These are phyloP conservation scores for Geopemphigus sp. DNA, from an alignment of 1,140 invertebrate genomes.

Conservation along the genomic window DNA sequence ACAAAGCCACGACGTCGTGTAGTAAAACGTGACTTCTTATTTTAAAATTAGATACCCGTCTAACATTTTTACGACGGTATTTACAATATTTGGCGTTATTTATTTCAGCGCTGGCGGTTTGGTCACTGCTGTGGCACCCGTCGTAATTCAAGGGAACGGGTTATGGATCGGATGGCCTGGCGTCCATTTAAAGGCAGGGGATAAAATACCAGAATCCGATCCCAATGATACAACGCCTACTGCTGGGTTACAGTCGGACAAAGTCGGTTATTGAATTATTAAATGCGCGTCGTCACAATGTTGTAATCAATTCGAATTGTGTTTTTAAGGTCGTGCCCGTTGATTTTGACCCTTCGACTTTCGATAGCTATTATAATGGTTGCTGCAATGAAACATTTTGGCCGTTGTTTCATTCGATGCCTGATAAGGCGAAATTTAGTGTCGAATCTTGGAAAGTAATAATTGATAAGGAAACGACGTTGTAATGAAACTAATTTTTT, in stretches of 20 bases:
- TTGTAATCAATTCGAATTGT: conserved; percentile 47
- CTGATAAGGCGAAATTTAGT: conserved; percentile 73
- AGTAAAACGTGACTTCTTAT: no score
- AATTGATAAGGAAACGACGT: not conserved
- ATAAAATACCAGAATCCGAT: conserved; percentile 81
- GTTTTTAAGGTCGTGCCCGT: conserved; percentile 71
- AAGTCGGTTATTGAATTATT: conserved; percentile 59
- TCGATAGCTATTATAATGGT: conserved; percentile 85
- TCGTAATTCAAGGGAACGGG: conserved; percentile 78
- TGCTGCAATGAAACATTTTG: conserved; percentile 89
- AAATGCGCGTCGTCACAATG: no score
- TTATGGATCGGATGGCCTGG: conserved; percentile 90
- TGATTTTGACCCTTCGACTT: conserved; percentile 69
- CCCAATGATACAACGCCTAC: conserved; percentile 80
- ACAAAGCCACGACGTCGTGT: no score
- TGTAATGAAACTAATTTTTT: not conserved
- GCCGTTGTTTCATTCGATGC: conserved; percentile 89
- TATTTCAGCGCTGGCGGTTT: conserved; percentile 78
- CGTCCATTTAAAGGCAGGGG: conserved; percentile 69
- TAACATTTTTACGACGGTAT: no score
- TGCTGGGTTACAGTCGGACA: conserved; percentile 75
- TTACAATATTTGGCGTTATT: no score
- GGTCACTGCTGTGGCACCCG: conserved; percentile 85
- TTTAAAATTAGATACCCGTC: no score
- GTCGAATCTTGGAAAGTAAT: conserved; percentile 71